Conservation (phyloP, 2,113 vertebrate genomes). For the Otolemur garnettii region DNA sequence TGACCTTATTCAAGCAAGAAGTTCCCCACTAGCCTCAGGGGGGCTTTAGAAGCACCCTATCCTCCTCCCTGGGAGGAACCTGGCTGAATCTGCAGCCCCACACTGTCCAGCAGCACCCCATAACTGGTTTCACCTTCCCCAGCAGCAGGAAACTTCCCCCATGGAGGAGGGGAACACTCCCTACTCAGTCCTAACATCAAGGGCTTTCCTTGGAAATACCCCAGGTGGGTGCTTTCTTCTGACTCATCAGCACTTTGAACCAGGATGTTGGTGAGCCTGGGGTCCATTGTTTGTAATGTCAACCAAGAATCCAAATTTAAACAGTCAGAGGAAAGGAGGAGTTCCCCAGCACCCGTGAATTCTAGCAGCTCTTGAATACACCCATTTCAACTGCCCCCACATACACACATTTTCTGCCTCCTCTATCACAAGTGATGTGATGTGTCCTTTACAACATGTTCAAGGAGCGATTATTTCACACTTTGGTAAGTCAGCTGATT, state of each 20-base stretch:
- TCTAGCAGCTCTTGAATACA: conserved; percentile 28
- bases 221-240: conserved; percentile 61
- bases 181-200: conserved; percentile 64
- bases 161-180: not conserved
- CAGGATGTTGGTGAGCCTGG: conserved; percentile 40
- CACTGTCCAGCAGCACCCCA: not conserved
- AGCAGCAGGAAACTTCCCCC: not conserved
- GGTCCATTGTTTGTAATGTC: conserved; percentile 79
- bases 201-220: conserved; percentile 67
- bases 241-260: conserved; percentile 59
- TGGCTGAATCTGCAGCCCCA: not conserved
- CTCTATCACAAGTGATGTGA: not conserved
- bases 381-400: not conserved
- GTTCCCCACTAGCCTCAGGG: not conserved
- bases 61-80: not conserved
- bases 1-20: not conserved
- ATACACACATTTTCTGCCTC: not conserved
- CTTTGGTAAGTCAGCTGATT: not conserved
- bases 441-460: not conserved
- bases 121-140: not conserved
- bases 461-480: not conserved
- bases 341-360: conserved; percentile 63
- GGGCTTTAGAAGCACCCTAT: not conserved
- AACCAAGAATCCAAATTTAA: conserved; percentile 79
- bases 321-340: conserved; percentile 80